phyloP scores from a whole-genome alignment of 2,797 vertebrate genomes.

The Macrochelys suwanniensis region DNA sequence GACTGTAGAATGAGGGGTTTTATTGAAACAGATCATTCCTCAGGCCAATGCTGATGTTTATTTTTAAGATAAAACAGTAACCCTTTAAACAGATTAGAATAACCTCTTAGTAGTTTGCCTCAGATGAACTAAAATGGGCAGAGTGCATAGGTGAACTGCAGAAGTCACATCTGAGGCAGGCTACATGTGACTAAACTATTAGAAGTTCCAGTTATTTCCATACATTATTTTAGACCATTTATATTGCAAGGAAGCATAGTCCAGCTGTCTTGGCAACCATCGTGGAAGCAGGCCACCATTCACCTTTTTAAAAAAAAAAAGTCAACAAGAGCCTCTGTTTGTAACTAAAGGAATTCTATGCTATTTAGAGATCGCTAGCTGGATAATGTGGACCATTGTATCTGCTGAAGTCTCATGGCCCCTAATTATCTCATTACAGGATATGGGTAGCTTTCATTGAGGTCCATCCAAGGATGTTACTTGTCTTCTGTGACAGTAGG shows the following conservation, averaged over 20 bases:
- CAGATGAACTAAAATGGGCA: not conserved
- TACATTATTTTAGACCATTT: not conserved
- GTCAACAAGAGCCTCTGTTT: not conserved
- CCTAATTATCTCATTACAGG: not conserved
- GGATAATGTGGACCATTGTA: not conserved
- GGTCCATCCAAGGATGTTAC: not conserved
- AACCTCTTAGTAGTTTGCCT: not conserved
- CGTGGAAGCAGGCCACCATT: not conserved
- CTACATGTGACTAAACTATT: not conserved
- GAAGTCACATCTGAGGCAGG: not conserved
- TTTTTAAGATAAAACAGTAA: not conserved
- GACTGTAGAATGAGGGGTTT: not conserved
- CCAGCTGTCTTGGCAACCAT: not conserved
- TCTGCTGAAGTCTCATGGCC: not conserved
- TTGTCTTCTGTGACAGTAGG: not conserved
- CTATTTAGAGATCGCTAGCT: not conserved
- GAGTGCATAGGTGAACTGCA: not conserved
- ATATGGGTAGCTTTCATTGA: not conserved
- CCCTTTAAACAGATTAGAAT: not conserved
- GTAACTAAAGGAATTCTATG: not conserved
- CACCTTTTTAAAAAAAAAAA: not conserved
- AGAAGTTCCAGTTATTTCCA: too few relatives aligned
- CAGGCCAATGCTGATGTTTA: not conserved
- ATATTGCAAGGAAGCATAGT: not conserved
- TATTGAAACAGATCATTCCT: not conserved